Evolutionary conservation across 2,797 vertebrate genomes (phyloP), one percentile per base, ranked within the genome.

Genomic region (Thamnophis elegans): DNA sequence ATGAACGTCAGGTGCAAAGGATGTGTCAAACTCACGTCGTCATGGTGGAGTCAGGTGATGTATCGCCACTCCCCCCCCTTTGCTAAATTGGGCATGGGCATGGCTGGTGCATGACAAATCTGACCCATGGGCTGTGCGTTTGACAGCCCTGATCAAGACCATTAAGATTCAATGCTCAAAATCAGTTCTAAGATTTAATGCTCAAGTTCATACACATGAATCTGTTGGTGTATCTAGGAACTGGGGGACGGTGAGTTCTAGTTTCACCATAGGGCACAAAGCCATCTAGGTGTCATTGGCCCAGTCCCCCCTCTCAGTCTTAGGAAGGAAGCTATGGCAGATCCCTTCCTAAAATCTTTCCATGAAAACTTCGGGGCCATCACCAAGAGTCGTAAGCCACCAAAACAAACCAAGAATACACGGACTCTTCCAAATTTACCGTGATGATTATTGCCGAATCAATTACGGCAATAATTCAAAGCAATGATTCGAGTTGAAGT

Each of bases 11-110:
- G 11, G 60, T n/a, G 60, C 12, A 65, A 65, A n/a, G 62, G 28
- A 65, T 65, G 55, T 55, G 55, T 55, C 55, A 55, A 55, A 55
- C 55, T 16, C 14, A 0, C 1, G 3, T 55, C 14, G 1, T 55
- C 55, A 55, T 14, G 16, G 55, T 4, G 0, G 14, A 55, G 55
- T 55, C 55, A 55, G 0, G 12, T 55, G 55, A 16, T 14, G 14
- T 55, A 55, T 16, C 14, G 3, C 55, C 55, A 55, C 55, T 55
- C 16, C 5, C 0, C 4, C 55, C 14, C 14, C 14, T 16, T 55
- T 4, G 0, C 55, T 55, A 55, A 55, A 55, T 14, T 0, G 3
- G 55, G 14, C 1, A 14, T 55, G 55, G 14, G 55, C 0, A 5
- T 47, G 47, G 47, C 47, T 47, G 1, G 14, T 5, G 55, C 4